Percentiles rank a stretch among this genome's conserved stretches.
Conservation (phyloP, 1,140 invertebrate species). For the Caenorhabditis brenneri region DNA sequence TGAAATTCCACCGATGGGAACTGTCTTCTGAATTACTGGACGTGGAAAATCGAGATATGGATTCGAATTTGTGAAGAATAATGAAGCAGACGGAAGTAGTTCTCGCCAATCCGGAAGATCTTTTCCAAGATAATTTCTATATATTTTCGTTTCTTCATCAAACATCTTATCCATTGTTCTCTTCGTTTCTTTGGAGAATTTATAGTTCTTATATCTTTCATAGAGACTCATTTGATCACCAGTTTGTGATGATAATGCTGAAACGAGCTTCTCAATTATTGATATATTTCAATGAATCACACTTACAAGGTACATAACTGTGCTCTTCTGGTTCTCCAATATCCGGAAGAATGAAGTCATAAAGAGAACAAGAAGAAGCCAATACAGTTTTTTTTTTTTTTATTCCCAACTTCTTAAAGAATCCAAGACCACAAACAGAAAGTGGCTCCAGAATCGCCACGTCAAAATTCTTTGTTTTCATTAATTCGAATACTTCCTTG, state of each 20-base stretch:
- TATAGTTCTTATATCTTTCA: background rate
- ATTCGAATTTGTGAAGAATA: slow-evolving; percentile 46
- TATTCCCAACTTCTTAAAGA: slow-evolving; percentile 29
- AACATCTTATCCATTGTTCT: background rate
- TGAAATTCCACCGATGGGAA: slow-evolving; percentile 53
- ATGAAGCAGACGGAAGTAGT: background rate
- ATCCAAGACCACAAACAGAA: slow-evolving; percentile 34
- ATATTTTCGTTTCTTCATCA: background rate
- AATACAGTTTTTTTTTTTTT: background rate
- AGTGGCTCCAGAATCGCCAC: slow-evolving; percentile 41
- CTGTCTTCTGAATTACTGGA: slow-evolving; percentile 31
- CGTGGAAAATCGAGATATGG: slow-evolving; percentile 41
- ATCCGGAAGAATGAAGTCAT: slow-evolving; percentile 6
- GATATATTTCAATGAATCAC: no score
- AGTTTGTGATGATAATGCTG: background rate
- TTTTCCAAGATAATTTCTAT: background rate
- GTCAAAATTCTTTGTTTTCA: slow-evolving; percentile 8
- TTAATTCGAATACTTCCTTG: background rate
- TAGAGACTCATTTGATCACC: background rate
- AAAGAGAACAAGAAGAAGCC: slow-evolving; percentile 1
- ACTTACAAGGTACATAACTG: slow-evolving; percentile 34
- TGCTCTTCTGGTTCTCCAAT: slow-evolving; percentile 35
- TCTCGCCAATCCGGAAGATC: background rate
- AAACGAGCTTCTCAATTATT: background rate
- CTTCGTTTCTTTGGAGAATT: background rate